Conservation (phyloP, 2,888 invertebrate species). For the Drosophila emarginata region DNA sequence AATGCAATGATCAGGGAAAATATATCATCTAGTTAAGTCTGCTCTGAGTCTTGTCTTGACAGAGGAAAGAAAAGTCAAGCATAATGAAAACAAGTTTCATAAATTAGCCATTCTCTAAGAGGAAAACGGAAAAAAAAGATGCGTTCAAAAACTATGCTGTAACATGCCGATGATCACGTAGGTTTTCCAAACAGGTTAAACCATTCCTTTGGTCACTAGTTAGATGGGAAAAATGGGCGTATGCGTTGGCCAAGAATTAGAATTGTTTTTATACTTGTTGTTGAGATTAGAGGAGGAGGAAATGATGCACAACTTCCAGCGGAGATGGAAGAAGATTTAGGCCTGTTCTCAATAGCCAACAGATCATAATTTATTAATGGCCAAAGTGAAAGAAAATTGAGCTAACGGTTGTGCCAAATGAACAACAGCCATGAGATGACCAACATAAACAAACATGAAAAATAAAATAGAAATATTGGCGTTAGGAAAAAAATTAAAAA, state of each 20-base stretch:
- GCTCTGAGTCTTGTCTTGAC: too few relatives aligned
- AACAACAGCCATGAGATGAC: slow-evolving; percentile 51
- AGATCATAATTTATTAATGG: slow-evolving; percentile 61
- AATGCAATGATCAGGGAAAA: slow-evolving; percentile 21
- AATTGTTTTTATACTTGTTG: slow-evolving; percentile 21
- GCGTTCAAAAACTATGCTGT: slow-evolving; percentile 24
- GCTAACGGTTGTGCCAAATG: slow-evolving; percentile 66
- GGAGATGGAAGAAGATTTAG: neutral
- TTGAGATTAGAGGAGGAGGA: slow-evolving; percentile 9
- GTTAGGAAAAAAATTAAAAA: slow-evolving; percentile 10
- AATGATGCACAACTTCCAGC: slow-evolving; percentile 28
- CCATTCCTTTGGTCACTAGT: neutral
- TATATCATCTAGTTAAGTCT: slow-evolving; percentile 22
- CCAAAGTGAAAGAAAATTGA: slow-evolving; percentile 66
- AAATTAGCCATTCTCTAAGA: slow-evolving; percentile 40
- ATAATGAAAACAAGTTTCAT: slow-evolving; percentile 57
- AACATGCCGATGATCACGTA: slow-evolving; percentile 51
- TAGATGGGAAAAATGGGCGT: neutral
- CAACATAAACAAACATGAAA: slow-evolving; percentile 45
- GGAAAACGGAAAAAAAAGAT: slow-evolving; percentile 15
- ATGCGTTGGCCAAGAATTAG: slow-evolving; percentile 34
- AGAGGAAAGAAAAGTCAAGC: slow-evolving; percentile 27
- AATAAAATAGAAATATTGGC: slow-evolving; percentile 12
- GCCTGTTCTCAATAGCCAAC: slow-evolving; percentile 56
- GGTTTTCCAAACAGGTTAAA: slow-evolving; percentile 17